Percentiles rank a stretch among this genome's conserved stretches.
Evolutionary conservation across 2,113 vertebrate species (phyloP).

Genomic region (Pangasianodon hypophthalmus): DNA sequence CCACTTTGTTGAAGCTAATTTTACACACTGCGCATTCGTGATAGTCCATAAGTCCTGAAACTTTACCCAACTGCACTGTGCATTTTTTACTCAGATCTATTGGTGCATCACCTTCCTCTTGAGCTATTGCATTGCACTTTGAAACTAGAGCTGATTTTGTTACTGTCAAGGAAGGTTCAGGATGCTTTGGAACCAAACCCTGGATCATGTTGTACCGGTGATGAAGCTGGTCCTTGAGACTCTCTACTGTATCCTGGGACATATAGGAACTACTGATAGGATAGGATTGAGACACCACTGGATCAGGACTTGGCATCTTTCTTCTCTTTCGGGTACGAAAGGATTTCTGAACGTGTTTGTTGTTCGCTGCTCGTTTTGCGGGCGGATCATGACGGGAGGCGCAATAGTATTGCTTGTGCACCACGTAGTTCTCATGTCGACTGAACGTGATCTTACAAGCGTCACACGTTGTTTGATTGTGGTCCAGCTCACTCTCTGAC

Average conservation of each 20-base stretch:
- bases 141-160: slow-evolving; percentile 79
- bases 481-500: slow-evolving; percentile 77
- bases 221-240: slow-evolving; percentile 79
- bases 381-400: slow-evolving; percentile 86
- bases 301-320: slow-evolving; percentile 82
- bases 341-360: slow-evolving; percentile 84
- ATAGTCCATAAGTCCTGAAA: slow-evolving; percentile 81
- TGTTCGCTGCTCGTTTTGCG: slow-evolving; percentile 77
- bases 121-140: slow-evolving; percentile 77
- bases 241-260: slow-evolving; percentile 79
- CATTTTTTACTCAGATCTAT: slow-evolving; percentile 93
- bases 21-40: slow-evolving; percentile 88
- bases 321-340: slow-evolving; percentile 84
- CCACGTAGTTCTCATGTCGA: slow-evolving; percentile 84
- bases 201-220: slow-evolving; percentile 81
- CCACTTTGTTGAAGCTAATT: slow-evolving; percentile 89
- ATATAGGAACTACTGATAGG: slow-evolving; percentile 78
- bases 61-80: slow-evolving; percentile 74
- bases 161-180: slow-evolving; percentile 79
- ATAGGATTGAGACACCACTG: slow-evolving; percentile 76
- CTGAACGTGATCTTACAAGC: slow-evolving; percentile 90
- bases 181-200: slow-evolving; percentile 82
- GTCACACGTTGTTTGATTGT: slow-evolving; percentile 83
- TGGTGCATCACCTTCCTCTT: slow-evolving; percentile 83
- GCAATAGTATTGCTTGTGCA: slow-evolving; percentile 90